Percentiles rank a stretch among this genome's conserved stretches.
Conservation (phyloP, 2,797 vertebrate genomes). For the Myiothlypis chrysogaster region DNA sequence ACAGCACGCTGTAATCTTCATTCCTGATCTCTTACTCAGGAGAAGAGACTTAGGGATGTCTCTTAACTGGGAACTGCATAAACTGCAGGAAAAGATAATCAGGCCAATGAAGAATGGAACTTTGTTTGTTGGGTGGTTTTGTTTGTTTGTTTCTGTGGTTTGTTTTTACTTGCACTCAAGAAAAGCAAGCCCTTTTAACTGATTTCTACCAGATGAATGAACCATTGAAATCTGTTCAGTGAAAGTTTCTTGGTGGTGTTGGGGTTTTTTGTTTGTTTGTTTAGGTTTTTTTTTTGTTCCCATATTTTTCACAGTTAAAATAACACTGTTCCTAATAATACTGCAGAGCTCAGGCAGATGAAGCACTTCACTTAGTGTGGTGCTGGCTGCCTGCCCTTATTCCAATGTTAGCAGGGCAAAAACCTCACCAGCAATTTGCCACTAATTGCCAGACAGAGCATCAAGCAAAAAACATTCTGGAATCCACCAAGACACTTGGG, state of each 20-base stretch:
- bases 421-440: not conserved
- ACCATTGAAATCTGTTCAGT: not conserved
- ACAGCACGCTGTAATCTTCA: not conserved
- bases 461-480: not conserved
- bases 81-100: not conserved
- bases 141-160: not conserved
- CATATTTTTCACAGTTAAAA: conserved; percentile 13
- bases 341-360: not conserved
- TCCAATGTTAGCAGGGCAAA: not conserved
- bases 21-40: not conserved
- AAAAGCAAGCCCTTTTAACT: not conserved
- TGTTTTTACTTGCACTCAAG: not conserved
- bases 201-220: conserved; percentile 1
- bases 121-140: not conserved
- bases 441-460: not conserved
- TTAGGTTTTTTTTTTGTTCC: not conserved
- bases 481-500: not conserved
- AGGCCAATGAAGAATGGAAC: not conserved
- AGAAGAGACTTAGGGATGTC: not conserved
- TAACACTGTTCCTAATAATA: not conserved
- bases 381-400: conserved; percentile 34
- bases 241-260: not conserved
- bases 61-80: not conserved
- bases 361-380: not conserved
- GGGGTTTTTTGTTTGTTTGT: not conserved